phyloP scores from a whole-genome alignment of 1,140 invertebrate genomes.

The Asobara japonica region DNA sequence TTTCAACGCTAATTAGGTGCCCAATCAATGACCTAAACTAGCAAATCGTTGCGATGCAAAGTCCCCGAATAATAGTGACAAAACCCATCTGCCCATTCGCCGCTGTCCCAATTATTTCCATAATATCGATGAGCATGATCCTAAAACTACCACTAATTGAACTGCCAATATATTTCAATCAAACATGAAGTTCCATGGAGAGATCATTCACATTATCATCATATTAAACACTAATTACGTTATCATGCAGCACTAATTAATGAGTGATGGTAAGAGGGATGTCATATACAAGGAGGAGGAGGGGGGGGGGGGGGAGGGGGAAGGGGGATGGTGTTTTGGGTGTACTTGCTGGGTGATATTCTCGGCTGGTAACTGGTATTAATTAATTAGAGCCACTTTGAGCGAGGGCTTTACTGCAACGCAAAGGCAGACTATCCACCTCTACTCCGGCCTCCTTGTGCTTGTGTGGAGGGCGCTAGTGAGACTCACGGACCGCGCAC shows the following conservation, averaged over 20 bases:
- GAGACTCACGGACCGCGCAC: slow-evolving; percentile 28
- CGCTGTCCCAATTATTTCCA: neutral
- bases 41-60: too few species aligned
- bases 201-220: neutral
- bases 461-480: neutral
- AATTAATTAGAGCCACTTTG: slow-evolving; percentile 65
- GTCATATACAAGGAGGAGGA: too few species aligned
- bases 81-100: neutral
- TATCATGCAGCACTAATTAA: slow-evolving; percentile 62
- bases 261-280: slow-evolving; percentile 46
- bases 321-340: slow-evolving; percentile 7
- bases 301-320: neutral
- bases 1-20: too few species aligned
- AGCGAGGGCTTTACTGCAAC: slow-evolving; percentile 28
- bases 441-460: neutral
- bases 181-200: slow-evolving; percentile 42
- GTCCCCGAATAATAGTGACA: too few species aligned
- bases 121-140: neutral
- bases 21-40: too few species aligned
- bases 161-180: slow-evolving; percentile 49
- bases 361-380: slow-evolving; percentile 52
- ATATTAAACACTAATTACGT: slow-evolving; percentile 64
- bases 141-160: neutral
- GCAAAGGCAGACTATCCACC: slow-evolving; percentile 3
- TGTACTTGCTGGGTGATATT: slow-evolving; percentile 12